Evolutionary conservation across 2,888 invertebrate species (phyloP).

Genomic region (Boloria euphrosyne): DNA sequence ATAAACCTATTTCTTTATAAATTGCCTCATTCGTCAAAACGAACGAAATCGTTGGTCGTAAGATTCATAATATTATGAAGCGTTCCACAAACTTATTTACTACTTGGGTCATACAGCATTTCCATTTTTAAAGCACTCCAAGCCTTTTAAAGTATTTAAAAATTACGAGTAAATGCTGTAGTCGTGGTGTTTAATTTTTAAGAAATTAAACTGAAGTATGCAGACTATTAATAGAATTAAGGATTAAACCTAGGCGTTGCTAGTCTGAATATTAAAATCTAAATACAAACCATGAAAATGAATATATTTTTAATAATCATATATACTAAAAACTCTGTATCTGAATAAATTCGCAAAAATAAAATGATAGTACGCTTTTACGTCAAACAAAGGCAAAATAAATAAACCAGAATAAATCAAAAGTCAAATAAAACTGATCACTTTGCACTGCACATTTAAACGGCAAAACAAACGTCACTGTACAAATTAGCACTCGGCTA

Average conservation of each 20-base stretch:
- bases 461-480: constrained; percentile 22
- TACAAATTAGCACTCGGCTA: constrained; percentile 22
- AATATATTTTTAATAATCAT: no score
- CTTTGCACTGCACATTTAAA: constrained; percentile 19
- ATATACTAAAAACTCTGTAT: no score
- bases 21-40: no score
- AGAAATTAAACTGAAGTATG: not conserved
- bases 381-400: not conserved
- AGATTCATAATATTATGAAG: not conserved
- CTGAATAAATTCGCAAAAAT: no score
- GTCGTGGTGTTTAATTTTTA: not conserved
- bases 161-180: not conserved
- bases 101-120: not conserved
- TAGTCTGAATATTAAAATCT: no score
- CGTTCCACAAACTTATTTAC: not conserved
- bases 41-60: no score
- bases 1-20: no score
- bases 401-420: not conserved
- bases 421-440: not conserved
- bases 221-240: not conserved
- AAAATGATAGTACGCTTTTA: not conserved
- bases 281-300: no score
- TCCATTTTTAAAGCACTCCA: not conserved
- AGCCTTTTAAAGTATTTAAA: constrained; percentile 3
- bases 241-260: not conserved